Evolutionary conservation across 2,113 vertebrate species (phyloP).

Genomic region (Aldabrachelys gigantea): DNA sequence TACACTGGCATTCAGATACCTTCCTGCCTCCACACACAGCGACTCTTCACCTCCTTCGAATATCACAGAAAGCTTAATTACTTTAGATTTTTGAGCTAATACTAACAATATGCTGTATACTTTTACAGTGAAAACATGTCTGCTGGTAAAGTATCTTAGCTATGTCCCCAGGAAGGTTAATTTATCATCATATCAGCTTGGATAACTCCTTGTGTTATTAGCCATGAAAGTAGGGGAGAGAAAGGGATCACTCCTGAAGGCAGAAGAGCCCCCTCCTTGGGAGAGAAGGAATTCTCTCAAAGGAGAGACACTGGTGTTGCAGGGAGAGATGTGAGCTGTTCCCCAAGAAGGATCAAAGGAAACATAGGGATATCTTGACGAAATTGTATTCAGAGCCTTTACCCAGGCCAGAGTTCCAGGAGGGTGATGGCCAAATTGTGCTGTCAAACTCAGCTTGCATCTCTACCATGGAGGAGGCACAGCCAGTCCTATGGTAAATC

Average conservation of each 20-base stretch:
- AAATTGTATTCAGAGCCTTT: neutral
- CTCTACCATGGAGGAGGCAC: conserved; percentile 15
- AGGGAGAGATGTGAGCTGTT: neutral
- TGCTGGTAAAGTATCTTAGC: neutral
- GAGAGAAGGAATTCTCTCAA: neutral
- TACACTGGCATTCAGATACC: neutral
- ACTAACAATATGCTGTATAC: neutral
- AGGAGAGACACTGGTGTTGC: neutral
- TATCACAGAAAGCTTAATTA: neutral
- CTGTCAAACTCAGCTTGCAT: conserved; percentile 17
- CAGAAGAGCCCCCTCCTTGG: neutral
- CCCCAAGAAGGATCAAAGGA: neutral
- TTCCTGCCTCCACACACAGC: neutral
- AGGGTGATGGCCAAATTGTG: neutral
- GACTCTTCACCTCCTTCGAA: neutral
- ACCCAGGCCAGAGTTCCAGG: neutral
- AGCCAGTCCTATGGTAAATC: neutral
- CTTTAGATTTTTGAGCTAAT: neutral
- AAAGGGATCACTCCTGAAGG: neutral
- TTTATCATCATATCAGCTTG: neutral
- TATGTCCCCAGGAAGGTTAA: too few species aligned
- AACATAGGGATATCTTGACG: neutral
- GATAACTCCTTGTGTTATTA: neutral
- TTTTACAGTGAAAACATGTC: neutral
- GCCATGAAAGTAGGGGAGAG: rapidly evolving